Base-by-base conservation (phyloP, 2,888 invertebrate genomes). In the Agonopterix heracliana region DNA sequence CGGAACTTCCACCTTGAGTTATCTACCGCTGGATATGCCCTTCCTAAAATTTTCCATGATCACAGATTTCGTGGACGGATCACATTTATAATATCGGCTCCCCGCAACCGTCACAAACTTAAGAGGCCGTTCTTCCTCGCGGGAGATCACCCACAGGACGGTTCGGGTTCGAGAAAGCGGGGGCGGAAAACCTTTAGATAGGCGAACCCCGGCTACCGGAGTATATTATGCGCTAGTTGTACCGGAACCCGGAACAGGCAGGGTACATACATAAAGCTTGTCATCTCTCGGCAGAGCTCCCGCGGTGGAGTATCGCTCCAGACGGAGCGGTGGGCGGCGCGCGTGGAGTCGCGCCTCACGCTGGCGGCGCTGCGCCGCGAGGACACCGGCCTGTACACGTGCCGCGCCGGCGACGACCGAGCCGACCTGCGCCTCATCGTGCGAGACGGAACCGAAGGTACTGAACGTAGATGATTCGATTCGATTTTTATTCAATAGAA, bases 281-380 rank as follows among this genome's bases (percentile, higher is more conserved):
- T 26, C 34, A 13, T 41, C 11, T 17, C 13, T 34, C 36, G 12
- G 26, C 63, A 71, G 74, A 63, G 67, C 40, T 14, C 51, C 2
- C 70, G 71, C 48, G 90, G 91, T 53, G 91, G 91, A 50, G 90
- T 92, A 67, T 90, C 90, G 58, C 89, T 93, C 61, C 26, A 26
- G 26, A 26, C 26, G 54, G 91, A 91, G 76, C 90, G 90, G 55
- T 90, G 91, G 64, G 84, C 90, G 60, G 85, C 88, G 12, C 92
- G 72, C 89, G 90, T 65, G 78, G 91, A 58, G 90, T 91, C 66
- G 86, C 94, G 71, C 80, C 91, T 63, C 74, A 87, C 66, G 90
- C 92, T 67, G 85, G 88, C 56, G 61, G 79, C 54, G 67, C 75
- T 63, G 92, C 12, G 90, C 69, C 80, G 86, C 48, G 90, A 13